Conservation (phyloP, 2,888 invertebrate species). For the Lissocephala sabroskyi region DNA sequence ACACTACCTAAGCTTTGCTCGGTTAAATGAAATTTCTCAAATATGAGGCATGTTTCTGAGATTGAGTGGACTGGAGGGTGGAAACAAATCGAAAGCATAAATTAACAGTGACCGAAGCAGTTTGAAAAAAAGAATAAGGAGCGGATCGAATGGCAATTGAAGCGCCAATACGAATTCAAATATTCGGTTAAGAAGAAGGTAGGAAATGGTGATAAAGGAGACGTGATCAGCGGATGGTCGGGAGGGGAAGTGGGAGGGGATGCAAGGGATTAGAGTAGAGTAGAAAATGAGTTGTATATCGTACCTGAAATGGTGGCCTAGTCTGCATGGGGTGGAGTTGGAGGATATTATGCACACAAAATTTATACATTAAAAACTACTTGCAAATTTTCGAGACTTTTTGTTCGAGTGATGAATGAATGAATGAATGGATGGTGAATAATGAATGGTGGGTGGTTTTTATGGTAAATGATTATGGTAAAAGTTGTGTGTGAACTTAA, state of each 20-base stretch:
- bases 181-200: too few species aligned
- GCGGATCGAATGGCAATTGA: too few species aligned
- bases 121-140: neutral
- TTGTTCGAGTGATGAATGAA: conserved; percentile 29
- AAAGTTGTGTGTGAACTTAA: too few species aligned
- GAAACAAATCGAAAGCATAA: too few species aligned
- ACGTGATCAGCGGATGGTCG: conserved; percentile 30
- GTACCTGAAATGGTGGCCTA: conserved; percentile 72
- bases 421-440: conserved; percentile 22
- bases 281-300: conserved; percentile 67
- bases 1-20: too few species aligned
- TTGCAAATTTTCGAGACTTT: conserved; percentile 57
- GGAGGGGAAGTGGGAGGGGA: conserved; percentile 24
- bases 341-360: conserved; percentile 66
- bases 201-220: conserved; percentile 31
- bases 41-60: too few species aligned
- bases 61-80: too few species aligned
- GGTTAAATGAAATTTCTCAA: too few species aligned
- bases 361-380: conserved; percentile 62
- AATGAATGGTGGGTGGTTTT: too few species aligned
- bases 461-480: conserved; percentile 8
- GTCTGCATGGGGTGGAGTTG: conserved; percentile 69
- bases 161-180: too few species aligned
- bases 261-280: conserved; percentile 17
- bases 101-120: neutral